Conservation (phyloP, 2,797 vertebrate genomes). For the Acrossocheilus fasciatus region DNA sequence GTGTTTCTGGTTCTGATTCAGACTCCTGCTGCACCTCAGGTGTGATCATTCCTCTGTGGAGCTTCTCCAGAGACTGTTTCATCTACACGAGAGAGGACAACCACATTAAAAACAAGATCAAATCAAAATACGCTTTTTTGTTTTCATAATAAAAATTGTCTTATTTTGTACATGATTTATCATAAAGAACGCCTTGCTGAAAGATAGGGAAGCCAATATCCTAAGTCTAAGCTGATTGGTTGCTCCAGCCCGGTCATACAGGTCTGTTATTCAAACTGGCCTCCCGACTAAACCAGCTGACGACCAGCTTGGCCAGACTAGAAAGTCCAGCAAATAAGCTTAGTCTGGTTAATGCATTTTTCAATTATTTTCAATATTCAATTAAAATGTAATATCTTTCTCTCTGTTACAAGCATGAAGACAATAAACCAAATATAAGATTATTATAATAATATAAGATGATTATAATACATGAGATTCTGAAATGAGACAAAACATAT, state of each 20-base stretch:
- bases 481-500: not conserved
- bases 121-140: not conserved
- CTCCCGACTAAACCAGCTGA: not conserved
- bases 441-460: not conserved
- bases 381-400: not conserved
- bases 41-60: conserved; percentile 84
- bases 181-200: not conserved
- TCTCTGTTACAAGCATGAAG: not conserved
- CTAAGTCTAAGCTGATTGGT: not conserved
- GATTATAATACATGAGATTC: not conserved
- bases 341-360: not conserved
- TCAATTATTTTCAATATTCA: not conserved
- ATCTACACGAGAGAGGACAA: conserved; percentile 74
- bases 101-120: not conserved
- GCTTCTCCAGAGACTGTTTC: conserved; percentile 90
- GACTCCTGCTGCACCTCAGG: conserved; percentile 76
- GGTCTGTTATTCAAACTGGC: not conserved
- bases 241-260: not conserved
- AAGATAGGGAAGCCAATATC: not conserved
- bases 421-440: not conserved
- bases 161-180: not conserved
- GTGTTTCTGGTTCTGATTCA: conserved; percentile 64
- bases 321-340: not conserved
- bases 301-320: too few species aligned
- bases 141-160: not conserved